phyloP scores from a whole-genome alignment of 2,113 vertebrate species.

The Gallinago jamesoni region DNA sequence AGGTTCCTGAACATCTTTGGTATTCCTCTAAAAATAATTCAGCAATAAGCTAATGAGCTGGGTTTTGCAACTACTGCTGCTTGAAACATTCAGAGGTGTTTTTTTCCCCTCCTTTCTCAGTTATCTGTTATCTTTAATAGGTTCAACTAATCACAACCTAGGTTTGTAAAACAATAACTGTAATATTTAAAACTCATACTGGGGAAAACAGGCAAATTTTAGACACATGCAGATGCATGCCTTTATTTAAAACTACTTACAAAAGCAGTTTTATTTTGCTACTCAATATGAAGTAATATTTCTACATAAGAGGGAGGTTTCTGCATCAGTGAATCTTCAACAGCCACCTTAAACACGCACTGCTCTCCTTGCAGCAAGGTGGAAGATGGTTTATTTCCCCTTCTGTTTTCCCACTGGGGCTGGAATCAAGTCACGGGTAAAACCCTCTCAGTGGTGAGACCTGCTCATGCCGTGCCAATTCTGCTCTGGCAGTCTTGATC shows the following conservation, averaged over 20 bases:
- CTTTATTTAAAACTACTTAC: neutral
- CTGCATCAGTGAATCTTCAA: neutral
- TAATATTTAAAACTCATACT: neutral
- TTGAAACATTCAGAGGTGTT: neutral
- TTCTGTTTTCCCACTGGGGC: neutral
- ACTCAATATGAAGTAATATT: neutral
- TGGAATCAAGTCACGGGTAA: neutral
- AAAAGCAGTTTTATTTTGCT: neutral
- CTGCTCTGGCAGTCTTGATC: neutral
- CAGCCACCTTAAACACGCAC: neutral
- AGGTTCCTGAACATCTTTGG: neutral
- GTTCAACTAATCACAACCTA: neutral
- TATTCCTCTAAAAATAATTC: slow-evolving; percentile 34
- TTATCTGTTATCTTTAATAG: neutral
- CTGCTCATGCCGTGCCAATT: neutral
- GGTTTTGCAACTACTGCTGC: neutral
- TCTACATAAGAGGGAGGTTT: neutral
- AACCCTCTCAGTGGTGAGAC: neutral
- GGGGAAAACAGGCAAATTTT: neutral
- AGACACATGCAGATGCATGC: neutral
- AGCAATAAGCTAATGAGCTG: neutral
- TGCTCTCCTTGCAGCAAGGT: neutral
- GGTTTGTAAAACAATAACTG: neutral
- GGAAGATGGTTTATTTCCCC: neutral
- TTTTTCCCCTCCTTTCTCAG: neutral